phyloP scores from a whole-genome alignment of 2,888 invertebrate species.

The Yponomeuta sedellus region DNA sequence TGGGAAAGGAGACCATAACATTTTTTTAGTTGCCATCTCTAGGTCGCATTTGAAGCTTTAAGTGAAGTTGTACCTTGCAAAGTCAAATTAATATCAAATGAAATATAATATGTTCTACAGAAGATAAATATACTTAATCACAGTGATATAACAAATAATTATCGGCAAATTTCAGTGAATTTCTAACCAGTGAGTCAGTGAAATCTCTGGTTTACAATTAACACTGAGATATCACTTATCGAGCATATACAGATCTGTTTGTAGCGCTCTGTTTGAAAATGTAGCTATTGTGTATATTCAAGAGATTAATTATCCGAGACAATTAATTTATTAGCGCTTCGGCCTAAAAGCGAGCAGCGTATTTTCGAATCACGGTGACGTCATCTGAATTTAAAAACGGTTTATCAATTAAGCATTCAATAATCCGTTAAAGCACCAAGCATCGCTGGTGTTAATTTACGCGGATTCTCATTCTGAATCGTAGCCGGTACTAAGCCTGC shows the following conservation, averaged over 20 bases:
- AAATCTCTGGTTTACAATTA: neutral
- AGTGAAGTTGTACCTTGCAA: too few species aligned
- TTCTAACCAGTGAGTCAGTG: too few species aligned
- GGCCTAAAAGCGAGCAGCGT: constrained; percentile 5
- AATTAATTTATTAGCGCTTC: neutral
- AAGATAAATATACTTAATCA: too few species aligned
- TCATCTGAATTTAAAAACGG: constrained; percentile 3
- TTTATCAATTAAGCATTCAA: constrained; percentile 17
- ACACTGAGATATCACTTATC: neutral
- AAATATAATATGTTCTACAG: too few species aligned
- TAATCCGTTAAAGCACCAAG: constrained; percentile 7
- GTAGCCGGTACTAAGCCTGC: constrained; percentile 19
- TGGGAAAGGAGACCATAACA: too few species aligned
- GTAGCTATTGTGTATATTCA: neutral
- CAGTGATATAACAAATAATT: too few species aligned
- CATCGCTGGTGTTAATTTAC: constrained; percentile 31
- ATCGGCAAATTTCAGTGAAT: too few species aligned
- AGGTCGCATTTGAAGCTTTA: too few species aligned
- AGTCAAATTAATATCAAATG: too few species aligned
- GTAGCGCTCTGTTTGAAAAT: neutral
- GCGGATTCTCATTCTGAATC: constrained; percentile 36
- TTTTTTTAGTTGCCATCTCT: too few species aligned
- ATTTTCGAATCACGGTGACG: constrained; percentile 5
- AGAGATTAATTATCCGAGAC: neutral
- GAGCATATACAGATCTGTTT: neutral